A percentile compares a stretch with the other conserved stretches of the same genome.
These are phyloP conservation scores for Microvelia longipes DNA, from an alignment of 1,140 invertebrate genomes.

Conservation along the genomic window DNA sequence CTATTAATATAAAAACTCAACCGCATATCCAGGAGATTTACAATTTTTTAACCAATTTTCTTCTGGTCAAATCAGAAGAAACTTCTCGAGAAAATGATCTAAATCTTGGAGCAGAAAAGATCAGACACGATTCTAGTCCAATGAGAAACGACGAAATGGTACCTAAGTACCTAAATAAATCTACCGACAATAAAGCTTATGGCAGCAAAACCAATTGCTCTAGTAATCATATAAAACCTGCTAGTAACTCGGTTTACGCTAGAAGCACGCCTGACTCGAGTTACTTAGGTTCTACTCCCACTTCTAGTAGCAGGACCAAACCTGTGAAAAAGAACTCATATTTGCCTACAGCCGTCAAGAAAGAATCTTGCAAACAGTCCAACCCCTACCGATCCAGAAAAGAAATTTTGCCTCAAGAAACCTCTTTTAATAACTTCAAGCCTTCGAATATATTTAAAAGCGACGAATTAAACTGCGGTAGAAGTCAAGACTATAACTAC, in stretches of 20 bases:
- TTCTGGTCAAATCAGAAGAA: constrained; percentile 38
- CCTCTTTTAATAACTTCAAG: too few relatives aligned
- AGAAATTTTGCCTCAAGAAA: too few relatives aligned
- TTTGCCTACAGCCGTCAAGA: background rate
- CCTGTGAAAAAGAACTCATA: background rate
- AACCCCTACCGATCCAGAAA: background rate
- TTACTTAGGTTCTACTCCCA: too few relatives aligned
- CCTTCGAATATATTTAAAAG: too few relatives aligned
- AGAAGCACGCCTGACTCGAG: too few relatives aligned
- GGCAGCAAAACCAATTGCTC: too few relatives aligned
- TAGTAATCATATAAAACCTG: too few relatives aligned
- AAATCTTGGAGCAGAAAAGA: background rate
- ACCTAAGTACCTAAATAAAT: background rate
- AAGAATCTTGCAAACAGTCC: background rate
- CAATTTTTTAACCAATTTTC: constrained; percentile 31
- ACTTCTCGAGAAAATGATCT: constrained; percentile 48
- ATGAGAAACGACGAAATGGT: background rate
- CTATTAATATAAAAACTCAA: constrained; percentile 10
- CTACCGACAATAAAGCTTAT: background rate
- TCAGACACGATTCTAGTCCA: background rate
- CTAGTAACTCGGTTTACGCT: too few relatives aligned
- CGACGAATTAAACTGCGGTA: too few relatives aligned
- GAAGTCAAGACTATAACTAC: too few relatives aligned
- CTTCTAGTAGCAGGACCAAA: background rate
- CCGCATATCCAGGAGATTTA: constrained; percentile 27